phyloP scores from a whole-genome alignment of 2,797 vertebrate species.

The Euthynnus affinis region DNA sequence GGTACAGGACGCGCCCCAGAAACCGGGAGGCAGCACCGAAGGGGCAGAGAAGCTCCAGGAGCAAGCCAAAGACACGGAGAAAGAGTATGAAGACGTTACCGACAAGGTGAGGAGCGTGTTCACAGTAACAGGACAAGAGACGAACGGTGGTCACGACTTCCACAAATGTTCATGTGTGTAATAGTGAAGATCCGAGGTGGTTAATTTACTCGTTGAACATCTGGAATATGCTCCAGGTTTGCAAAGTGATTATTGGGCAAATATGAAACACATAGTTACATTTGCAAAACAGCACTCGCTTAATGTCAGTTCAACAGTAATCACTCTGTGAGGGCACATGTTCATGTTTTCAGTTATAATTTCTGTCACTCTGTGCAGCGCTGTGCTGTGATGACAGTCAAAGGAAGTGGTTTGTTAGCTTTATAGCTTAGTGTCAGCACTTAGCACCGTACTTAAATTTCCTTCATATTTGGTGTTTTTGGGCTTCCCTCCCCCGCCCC shows the following conservation, averaged over 20 bases:
- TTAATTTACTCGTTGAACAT: no score
- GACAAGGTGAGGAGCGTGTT: slow-evolving; percentile 84
- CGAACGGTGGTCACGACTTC: no score
- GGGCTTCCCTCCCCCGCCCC: neutral
- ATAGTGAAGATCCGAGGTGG: no score
- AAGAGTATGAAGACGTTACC: slow-evolving; percentile 88
- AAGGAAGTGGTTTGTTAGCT: neutral
- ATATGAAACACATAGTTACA: neutral
- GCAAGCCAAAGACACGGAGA: slow-evolving; percentile 89
- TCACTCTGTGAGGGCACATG: neutral
- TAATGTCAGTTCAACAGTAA: neutral
- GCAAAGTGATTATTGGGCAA: neutral
- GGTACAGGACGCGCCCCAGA: slow-evolving; percentile 91
- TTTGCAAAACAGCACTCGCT: neutral
- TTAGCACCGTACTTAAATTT: neutral
- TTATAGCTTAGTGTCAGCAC: slow-evolving; percentile 1
- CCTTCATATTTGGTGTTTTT: neutral
- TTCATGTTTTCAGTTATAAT: neutral
- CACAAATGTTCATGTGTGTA: no score
- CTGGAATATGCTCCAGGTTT: neutral
- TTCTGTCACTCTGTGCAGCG: neutral
- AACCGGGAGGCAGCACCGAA: slow-evolving; percentile 71
- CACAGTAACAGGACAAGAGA: neutral
- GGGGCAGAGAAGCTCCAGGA: slow-evolving; percentile 89
- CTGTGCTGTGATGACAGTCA: slow-evolving; percentile 11